Evolutionary conservation across 2,888 invertebrate species (phyloP).

Genomic region (Barypeithes pellucidus): DNA sequence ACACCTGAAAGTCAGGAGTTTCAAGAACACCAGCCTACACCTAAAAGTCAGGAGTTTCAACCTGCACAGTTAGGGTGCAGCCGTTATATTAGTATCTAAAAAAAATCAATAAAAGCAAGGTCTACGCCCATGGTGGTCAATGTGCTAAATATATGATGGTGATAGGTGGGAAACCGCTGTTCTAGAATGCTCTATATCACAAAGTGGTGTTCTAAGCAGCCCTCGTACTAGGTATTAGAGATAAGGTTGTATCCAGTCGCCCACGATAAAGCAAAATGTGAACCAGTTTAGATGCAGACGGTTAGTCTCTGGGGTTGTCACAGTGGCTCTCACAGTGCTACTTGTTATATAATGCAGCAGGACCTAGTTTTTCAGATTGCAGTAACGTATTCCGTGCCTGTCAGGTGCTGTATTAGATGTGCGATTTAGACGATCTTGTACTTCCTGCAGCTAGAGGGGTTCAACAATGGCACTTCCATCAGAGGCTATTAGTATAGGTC

Average conservation of each 20-base stretch:
- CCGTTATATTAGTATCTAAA: conserved; percentile 54
- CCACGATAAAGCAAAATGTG: conserved; percentile 55
- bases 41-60: conserved; percentile 21
- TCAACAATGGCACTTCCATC: background rate
- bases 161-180: too few relatives aligned
- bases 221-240: conserved; percentile 59
- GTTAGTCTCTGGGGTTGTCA: conserved; percentile 61
- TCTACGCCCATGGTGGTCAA: conserved; percentile 26
- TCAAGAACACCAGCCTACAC: too few relatives aligned
- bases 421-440: background rate
- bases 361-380: conserved; percentile 33
- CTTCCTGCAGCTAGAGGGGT: background rate
- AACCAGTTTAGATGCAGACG: conserved; percentile 60
- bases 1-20: conserved; percentile 25
- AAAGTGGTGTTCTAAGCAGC: conserved; percentile 65
- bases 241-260: conserved; percentile 1
- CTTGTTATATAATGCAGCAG: conserved; percentile 33
- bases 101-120: background rate
- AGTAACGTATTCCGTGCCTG: conserved; percentile 40
- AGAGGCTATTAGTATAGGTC: background rate
- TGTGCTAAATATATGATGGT: conserved; percentile 53
- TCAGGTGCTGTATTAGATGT: conserved; percentile 45
- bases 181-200: conserved; percentile 60
- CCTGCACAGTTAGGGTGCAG: conserved; percentile 7
- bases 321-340: conserved; percentile 43